Evolutionary conservation across 2,113 vertebrate species (phyloP).

Genomic region (Noturus placidus): DNA sequence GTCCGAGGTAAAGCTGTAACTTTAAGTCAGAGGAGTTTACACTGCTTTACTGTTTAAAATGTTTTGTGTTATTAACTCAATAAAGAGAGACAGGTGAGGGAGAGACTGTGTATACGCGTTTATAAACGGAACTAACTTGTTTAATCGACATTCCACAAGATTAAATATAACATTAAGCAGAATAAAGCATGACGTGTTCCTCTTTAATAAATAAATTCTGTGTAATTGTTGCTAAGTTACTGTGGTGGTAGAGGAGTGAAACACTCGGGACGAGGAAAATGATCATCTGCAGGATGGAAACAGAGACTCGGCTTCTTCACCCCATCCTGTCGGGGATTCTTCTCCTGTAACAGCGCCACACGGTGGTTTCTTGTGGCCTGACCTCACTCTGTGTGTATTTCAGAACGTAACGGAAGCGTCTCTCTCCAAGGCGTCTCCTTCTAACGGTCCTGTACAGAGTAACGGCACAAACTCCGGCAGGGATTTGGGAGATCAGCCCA

Average conservation of each 20-base stretch:
- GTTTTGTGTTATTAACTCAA: neutral
- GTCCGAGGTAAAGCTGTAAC: neutral
- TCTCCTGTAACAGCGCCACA: neutral
- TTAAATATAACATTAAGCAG: neutral
- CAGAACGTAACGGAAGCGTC: conserved; percentile 45
- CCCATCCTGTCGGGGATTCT: neutral
- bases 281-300: neutral
- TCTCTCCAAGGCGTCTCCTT: neutral
- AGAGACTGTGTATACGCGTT: neutral
- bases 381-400: neutral
- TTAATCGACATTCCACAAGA: neutral
- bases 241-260: neutral
- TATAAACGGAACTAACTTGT: neutral
- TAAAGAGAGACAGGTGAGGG: neutral
- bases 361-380: neutral
- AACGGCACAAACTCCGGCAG: conserved; percentile 53
- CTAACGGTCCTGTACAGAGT: conserved; percentile 40
- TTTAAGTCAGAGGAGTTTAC: neutral
- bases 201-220: too few species aligned
- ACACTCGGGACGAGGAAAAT: neutral
- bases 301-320: neutral
- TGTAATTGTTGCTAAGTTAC: too few species aligned
- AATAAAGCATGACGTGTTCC: too few species aligned
- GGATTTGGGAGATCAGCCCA: conserved; percentile 73
- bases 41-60: neutral